phyloP scores from a whole-genome alignment of 2,888 invertebrate species.

The Synergus japonicus region DNA sequence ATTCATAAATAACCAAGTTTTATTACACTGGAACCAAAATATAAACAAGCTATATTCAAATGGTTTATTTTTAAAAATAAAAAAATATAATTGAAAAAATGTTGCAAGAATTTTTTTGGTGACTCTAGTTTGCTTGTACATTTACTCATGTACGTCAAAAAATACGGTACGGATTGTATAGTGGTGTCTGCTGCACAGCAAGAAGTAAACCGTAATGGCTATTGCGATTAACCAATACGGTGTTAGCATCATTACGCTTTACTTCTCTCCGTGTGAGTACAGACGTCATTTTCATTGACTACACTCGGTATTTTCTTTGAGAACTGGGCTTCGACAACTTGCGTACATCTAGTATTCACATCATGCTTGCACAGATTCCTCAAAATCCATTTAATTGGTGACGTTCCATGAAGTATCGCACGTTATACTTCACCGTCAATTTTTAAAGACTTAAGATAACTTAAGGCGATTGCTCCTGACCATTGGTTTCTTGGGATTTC shows the following conservation, averaged over 20 bases:
- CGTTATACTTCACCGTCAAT: slow-evolving; percentile 55
- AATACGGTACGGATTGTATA: neutral
- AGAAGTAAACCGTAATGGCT: too few relatives aligned
- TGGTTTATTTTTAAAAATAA: neutral
- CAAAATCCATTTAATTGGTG: slow-evolving; percentile 50
- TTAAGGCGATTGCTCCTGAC: slow-evolving; percentile 89
- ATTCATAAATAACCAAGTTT: neutral
- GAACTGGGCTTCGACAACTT: slow-evolving; percentile 45
- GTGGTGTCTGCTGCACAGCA: neutral
- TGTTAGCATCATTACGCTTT: too few relatives aligned
- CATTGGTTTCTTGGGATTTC: slow-evolving; percentile 95
- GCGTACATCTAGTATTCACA: slow-evolving; percentile 60
- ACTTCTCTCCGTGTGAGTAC: neutral
- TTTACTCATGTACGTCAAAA: neutral
- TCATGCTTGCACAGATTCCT: slow-evolving; percentile 52
- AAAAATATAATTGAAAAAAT: neutral
- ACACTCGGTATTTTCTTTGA: neutral
- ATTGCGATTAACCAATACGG: too few relatives aligned
- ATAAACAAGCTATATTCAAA: neutral
- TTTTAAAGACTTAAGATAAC: slow-evolving; percentile 47
- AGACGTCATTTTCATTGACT: neutral
- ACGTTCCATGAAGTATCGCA: slow-evolving; percentile 55
- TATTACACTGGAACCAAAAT: slow-evolving; percentile 1
- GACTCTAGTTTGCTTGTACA: slow-evolving; percentile 4
- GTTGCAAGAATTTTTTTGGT: slow-evolving; percentile 3